phyloP scores from a whole-genome alignment of 2,888 invertebrate genomes.

The Leptopilina myrica region DNA sequence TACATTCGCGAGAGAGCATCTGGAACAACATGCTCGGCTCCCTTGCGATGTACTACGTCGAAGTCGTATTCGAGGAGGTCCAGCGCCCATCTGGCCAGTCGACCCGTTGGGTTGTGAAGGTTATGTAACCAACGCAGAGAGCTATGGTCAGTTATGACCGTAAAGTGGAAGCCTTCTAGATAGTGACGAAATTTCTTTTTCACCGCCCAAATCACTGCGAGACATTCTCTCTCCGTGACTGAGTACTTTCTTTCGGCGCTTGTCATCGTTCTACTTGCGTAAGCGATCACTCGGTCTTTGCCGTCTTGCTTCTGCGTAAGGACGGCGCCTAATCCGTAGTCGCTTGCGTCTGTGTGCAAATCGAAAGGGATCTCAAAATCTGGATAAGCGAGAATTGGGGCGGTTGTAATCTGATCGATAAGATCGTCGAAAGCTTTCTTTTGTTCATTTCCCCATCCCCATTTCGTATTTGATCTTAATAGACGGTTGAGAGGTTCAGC shows the following conservation, averaged over 20 bases:
- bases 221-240: slow-evolving; percentile 41
- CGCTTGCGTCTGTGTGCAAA: neutral
- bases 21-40: neutral
- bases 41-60: neutral
- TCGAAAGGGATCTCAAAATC: neutral
- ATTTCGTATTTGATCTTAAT: neutral
- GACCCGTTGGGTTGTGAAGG: slow-evolving; percentile 53
- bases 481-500: neutral
- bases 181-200: slow-evolving; percentile 51
- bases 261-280: slow-evolving; percentile 42
- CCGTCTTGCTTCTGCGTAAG: slow-evolving; percentile 38
- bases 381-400: neutral
- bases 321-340: neutral
- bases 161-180: slow-evolving; percentile 54
- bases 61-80: neutral
- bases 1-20: neutral
- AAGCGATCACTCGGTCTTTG: slow-evolving; percentile 43
- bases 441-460: slow-evolving; percentile 12
- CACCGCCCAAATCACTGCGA: slow-evolving; percentile 45
- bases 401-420: neutral
- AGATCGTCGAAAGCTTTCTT: neutral
- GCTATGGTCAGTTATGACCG: slow-evolving; percentile 54
- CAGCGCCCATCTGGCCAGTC: slow-evolving; percentile 53
- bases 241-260: slow-evolving; percentile 48
- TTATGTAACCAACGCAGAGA: slow-evolving; percentile 55